Percentiles rank a stretch among this genome's conserved stretches.
These are phyloP conservation scores for Sthenelais limicola DNA, from an alignment of 2,888 invertebrate species.

Conservation along the genomic window DNA sequence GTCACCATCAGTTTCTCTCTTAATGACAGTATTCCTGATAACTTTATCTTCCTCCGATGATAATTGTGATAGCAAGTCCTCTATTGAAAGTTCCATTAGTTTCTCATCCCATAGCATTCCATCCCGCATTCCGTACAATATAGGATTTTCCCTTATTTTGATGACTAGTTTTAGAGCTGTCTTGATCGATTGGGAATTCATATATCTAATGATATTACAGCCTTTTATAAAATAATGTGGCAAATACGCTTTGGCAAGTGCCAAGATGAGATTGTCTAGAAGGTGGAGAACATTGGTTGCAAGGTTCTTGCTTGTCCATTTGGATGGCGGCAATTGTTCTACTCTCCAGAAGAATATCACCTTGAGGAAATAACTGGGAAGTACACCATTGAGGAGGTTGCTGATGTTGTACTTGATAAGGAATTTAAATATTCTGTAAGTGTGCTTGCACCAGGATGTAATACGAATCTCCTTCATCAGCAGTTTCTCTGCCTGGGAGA, in stretches of 20 bases:
- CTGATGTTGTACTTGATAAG: slow-evolving; percentile 9
- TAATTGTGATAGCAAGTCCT: slow-evolving; percentile 1
- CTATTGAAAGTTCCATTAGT: background rate
- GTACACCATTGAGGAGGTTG: background rate
- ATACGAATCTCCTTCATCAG: background rate
- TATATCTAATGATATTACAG: background rate
- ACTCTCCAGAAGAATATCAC: slow-evolving; percentile 1
- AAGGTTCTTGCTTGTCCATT: background rate
- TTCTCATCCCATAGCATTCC: background rate
- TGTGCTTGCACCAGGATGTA: slow-evolving; percentile 12
- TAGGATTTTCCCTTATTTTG: background rate
- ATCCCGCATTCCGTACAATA: background rate
- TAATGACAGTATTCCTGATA: too few relatives aligned
- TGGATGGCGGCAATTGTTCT: background rate
- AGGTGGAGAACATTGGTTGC: background rate
- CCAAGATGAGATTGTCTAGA: background rate
- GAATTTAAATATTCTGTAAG: slow-evolving; percentile 7
- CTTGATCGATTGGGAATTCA: background rate
- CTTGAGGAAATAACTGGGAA: slow-evolving; percentile 6
- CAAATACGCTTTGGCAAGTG: background rate
- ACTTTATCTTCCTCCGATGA: too few relatives aligned
- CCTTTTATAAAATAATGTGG: slow-evolving; percentile 5
- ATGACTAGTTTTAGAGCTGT: background rate
- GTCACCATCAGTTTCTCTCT: too few relatives aligned
- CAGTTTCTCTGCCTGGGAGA: slow-evolving; percentile 2